These are phyloP conservation scores for Drosophila buzzatii DNA, from an alignment of 2,888 invertebrate species.

Conservation along the genomic window DNA sequence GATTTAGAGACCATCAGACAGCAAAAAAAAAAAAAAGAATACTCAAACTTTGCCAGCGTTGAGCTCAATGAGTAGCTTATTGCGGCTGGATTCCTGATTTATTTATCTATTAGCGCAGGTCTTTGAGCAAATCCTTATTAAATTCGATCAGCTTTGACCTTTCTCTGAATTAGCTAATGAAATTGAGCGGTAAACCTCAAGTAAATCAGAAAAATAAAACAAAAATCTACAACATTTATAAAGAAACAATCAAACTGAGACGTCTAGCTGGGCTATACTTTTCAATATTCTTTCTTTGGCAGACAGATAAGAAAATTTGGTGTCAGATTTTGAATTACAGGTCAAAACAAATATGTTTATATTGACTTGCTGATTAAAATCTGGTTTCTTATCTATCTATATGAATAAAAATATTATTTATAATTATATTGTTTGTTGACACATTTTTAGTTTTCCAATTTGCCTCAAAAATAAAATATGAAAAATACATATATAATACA, in stretches of 20 bases:
- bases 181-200: neutral
- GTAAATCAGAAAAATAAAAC: neutral
- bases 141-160: neutral
- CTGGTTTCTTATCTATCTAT: no score
- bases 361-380: no score
- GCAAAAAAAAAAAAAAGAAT: neutral
- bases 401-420: no score
- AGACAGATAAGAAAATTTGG: neutral
- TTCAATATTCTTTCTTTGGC: neutral
- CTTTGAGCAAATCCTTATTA: neutral
- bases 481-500: neutral
- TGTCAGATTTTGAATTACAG: neutral
- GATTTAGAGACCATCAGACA: constrained; percentile 46
- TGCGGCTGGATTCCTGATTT: neutral
- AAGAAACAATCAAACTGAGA: neutral
- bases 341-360: neutral
- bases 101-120: constrained; percentile 4
- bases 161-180: neutral
- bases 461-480: no score
- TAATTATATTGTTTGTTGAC: neutral
- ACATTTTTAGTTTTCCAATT: no score
- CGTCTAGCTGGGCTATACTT: neutral
- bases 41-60: neutral
- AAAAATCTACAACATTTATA: neutral
- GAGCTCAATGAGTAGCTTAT: constrained; percentile 20